Evolutionary conservation across 2,113 vertebrate genomes (phyloP), one percentile per base, ranked within the genome.

Genomic region (Sander lucioperca): DNA sequence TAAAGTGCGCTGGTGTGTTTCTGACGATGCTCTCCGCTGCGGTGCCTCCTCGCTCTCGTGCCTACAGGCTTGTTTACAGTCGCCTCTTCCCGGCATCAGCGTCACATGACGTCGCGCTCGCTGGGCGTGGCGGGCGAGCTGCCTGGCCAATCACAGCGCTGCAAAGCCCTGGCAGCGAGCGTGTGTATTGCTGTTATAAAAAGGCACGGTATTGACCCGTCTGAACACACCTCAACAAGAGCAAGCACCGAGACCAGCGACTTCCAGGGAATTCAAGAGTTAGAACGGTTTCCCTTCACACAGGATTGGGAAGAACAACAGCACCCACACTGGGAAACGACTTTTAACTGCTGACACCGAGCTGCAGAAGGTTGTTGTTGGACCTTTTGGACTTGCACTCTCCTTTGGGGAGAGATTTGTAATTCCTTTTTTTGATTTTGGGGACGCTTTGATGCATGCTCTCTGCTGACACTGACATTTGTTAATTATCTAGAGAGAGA

Each of bases 11-110:
- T 74, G 39, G 56, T 62, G 10, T 89, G 6, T 85, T 63, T 70
- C 48, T 84, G 57, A 53, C 74, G 5, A 48, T 2, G 61, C 30
- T 64, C 67, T 84, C 71, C 57, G 73, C 67, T 66, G 79, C 72
- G 13, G 27, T 77, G 25, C 75, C 82, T 88, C 84, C 80, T 79
- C 82, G 65, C 72, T 83, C 51, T 80, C 84, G 86, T 90, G 93
- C 93, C 93, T 93, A 85, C 93, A 91, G 92, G 89, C 91, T 91
- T 90, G 89, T 93, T 93, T 92, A 93, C 93, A 90, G 92, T 89
- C 80, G 91, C 82, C 66, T 85, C 85, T 94, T 94, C 92, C 92
- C 90, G 91, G 84, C 92, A 94, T 87, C 23, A 27, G 76, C 96
- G 97, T 96, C 93, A 96, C 86, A 30, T 59, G 85, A 86, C 90